Evolutionary conservation across 2,888 invertebrate genomes (phyloP).

Genomic region (Rotaria socialis): DNA sequence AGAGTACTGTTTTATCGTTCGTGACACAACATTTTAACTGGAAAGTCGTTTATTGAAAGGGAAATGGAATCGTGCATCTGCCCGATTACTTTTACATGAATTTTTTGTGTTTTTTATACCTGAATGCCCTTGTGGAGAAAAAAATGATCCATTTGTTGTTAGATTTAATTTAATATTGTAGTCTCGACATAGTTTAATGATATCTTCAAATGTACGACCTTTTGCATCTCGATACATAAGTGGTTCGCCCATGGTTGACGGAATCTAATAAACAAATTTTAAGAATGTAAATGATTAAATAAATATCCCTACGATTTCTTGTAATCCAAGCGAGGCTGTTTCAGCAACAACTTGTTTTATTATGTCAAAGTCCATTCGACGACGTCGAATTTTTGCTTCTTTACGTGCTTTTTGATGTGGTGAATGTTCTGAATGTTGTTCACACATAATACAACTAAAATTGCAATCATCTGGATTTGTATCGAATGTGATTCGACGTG

Average conservation of each 20-base stretch:
- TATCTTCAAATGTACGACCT: slow-evolving; percentile 34
- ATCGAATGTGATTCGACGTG: slow-evolving; percentile 11
- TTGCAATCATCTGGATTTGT: slow-evolving; percentile 31
- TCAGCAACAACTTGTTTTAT: slow-evolving; percentile 9
- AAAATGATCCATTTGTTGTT: slow-evolving; percentile 12
- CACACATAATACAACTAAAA: slow-evolving; percentile 27
- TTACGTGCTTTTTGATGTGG: slow-evolving; percentile 26
- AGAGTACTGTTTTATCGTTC: too few relatives aligned
- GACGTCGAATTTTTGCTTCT: slow-evolving; percentile 16
- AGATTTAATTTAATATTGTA: slow-evolving; percentile 8
- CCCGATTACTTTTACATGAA: too few relatives aligned
- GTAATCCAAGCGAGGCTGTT: not conserved
- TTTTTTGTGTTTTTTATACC: not conserved
- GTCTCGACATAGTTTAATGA: not conserved
- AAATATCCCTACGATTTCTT: not conserved
- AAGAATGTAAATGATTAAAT: not conserved
- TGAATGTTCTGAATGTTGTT: slow-evolving; percentile 27
- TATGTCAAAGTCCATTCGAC: slow-evolving; percentile 6
- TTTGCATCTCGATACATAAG: slow-evolving; percentile 1
- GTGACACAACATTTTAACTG: too few relatives aligned
- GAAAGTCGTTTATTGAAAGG: too few relatives aligned
- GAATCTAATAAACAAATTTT: not conserved
- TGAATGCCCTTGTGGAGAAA: slow-evolving; percentile 1
- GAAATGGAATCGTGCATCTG: too few relatives aligned
- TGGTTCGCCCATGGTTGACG: slow-evolving; percentile 24